Percentiles rank a stretch among this genome's conserved stretches.
Conservation (phyloP, 1,140 invertebrate genomes). For the Euura saliciscinereae region DNA sequence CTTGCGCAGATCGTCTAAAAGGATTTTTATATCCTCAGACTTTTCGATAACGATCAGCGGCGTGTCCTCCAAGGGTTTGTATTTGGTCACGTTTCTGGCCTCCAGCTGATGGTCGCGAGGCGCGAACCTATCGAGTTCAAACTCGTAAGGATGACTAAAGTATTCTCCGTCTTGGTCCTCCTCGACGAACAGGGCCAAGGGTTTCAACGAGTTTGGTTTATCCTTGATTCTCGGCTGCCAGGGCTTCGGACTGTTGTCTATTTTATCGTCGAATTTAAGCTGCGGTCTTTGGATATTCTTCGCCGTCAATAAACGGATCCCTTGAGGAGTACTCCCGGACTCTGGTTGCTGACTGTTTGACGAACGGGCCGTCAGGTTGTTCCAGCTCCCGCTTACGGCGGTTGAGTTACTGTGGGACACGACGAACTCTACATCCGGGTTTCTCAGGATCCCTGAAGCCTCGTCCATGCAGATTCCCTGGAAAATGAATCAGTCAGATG, state of each 20-base stretch:
- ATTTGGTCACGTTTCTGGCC: constrained; percentile 50
- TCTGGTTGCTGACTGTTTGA: constrained; percentile 5
- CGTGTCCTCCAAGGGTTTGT: constrained; percentile 67
- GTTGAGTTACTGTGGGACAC: constrained; percentile 40
- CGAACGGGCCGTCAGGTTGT: constrained; percentile 41
- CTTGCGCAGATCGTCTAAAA: constrained; percentile 71
- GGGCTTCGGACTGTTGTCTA: constrained; percentile 80
- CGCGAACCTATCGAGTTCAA: constrained; percentile 78
- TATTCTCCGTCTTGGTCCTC: constrained; percentile 67
- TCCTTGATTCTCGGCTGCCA: constrained; percentile 84
- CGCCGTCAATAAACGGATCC: constrained; percentile 71
- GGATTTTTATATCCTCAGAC: constrained; percentile 65
- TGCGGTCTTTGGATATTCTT: constrained; percentile 85
- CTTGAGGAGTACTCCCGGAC: constrained; percentile 23
- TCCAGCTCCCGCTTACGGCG: constrained; percentile 63
- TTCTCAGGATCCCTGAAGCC: constrained; percentile 69
- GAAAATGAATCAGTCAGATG: constrained; percentile 20
- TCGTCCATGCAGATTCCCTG: constrained; percentile 71
- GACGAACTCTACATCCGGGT: constrained; percentile 53
- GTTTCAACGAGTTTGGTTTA: constrained; percentile 89
- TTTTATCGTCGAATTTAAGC: constrained; percentile 80
- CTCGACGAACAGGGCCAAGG: constrained; percentile 75
- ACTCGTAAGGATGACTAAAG: constrained; percentile 85
- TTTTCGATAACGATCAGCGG: constrained; percentile 74
- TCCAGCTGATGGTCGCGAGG: constrained; percentile 60